Evolutionary conservation across 2,888 invertebrate genomes (phyloP), one percentile per base, ranked within the genome.

Genomic region (Gymnocheta viridis): DNA sequence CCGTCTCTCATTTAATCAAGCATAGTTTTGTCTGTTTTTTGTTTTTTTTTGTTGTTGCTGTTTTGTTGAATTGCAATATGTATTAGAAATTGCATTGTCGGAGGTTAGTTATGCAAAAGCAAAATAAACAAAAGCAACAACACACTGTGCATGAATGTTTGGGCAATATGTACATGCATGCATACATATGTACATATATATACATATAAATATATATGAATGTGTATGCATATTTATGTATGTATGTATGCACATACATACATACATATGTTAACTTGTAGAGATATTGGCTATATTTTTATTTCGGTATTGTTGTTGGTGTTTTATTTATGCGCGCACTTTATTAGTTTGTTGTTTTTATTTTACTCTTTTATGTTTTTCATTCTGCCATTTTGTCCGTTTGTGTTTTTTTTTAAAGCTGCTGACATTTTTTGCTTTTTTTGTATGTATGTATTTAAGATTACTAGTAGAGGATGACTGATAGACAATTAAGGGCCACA

Each of bases 81-180:
- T 66, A 79, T 85, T 85, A 85, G 86, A 82, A 81, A 82, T 82
- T 80, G 79, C 82, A 88, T 90, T 89, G 89, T 90, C 90, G 88
- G 87, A 90, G 90, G 89, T 90, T 90, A 90, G 89, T 84, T 84
- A 73, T 84, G 64, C 77, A 82, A 72, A 82, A 32, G 19, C 41
- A 38, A 41, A 64, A 72, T 32, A 69, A 69, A 82, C 24, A 41
- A 62, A 54, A 64, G n/a, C 27, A 32, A 70, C 29, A 49, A 66
- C 19, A 67, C 60, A 12, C 14, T 56, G 12, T n/a, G 35, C 32
- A 6, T 35, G 7, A 60, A n/a, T 60, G 49, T n/a, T n/a, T n/a
- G n/a, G n/a, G n/a, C n/a, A 67, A 67, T n/a, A 14, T 56, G 12
- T n/a, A 51, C 32, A 6, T 35, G 7, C 60, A n/a, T 60, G 49